These are phyloP conservation scores for Promerops cafer DNA, from an alignment of 2,113 vertebrate species.

Conservation along the genomic window DNA sequence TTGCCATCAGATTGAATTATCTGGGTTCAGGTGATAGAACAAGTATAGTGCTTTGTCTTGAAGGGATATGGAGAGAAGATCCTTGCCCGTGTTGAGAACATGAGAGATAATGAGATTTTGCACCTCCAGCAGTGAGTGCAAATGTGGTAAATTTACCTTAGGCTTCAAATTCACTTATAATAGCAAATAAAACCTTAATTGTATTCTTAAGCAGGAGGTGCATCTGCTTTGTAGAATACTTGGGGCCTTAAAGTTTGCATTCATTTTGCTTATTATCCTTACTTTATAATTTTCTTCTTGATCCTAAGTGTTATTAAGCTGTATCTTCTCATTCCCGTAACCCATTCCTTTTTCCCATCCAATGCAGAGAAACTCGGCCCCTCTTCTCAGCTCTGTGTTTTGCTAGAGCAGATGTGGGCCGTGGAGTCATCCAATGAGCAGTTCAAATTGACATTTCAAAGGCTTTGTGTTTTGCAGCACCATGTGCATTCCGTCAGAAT, in stretches of 20 bases:
- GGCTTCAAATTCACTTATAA: neutral
- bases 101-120: neutral
- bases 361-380: neutral
- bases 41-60: neutral
- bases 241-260: neutral
- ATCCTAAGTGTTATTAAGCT: neutral
- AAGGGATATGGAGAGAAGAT: neutral
- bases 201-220: neutral
- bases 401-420: neutral
- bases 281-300: neutral
- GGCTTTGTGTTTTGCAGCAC: neutral
- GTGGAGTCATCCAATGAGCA: neutral
- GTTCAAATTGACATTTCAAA: neutral
- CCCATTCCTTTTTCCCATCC: neutral
- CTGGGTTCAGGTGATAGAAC: neutral
- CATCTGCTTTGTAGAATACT: neutral
- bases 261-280: neutral
- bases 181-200: neutral
- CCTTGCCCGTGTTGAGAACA: neutral
- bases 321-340: neutral
- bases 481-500: accelerated
- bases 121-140: neutral
- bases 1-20: neutral
- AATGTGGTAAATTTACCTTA: neutral
- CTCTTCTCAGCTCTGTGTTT: neutral